These are phyloP conservation scores for Crotalus viridis DNA, from an alignment of 2,113 vertebrate genomes.

Conservation along the genomic window DNA sequence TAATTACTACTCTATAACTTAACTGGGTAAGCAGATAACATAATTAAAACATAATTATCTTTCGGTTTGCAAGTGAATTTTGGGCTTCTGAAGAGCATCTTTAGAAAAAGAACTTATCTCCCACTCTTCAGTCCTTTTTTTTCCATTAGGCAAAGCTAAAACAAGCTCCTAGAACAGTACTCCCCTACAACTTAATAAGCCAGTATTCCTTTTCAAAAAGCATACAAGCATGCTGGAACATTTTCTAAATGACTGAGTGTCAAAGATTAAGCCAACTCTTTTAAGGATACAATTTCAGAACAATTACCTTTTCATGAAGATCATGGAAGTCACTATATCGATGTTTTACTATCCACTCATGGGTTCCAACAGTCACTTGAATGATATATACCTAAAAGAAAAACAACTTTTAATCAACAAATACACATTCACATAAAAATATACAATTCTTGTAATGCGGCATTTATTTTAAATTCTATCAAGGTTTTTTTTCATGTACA, in stretches of 20 bases:
- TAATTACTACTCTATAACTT: neutral
- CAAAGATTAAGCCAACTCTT: neutral
- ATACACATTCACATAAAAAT: neutral
- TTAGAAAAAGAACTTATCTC: neutral
- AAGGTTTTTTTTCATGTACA: neutral
- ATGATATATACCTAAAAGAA: constrained; percentile 90
- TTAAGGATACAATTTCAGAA: neutral
- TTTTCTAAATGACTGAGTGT: neutral
- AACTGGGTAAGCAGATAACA: neutral
- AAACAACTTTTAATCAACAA: constrained; percentile 26
- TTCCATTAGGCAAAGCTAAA: neutral
- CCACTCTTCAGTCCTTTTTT: neutral
- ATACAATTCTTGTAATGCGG: neutral
- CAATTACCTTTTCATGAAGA: constrained; percentile 90
- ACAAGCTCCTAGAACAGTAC: neutral
- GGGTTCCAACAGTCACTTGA: constrained; percentile 83
- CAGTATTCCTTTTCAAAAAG: neutral
- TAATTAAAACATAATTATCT: neutral
- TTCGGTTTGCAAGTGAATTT: neutral
- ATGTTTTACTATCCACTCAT: constrained; percentile 93
- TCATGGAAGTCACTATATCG: constrained; percentile 97
- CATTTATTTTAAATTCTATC: neutral
- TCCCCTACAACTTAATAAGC: neutral
- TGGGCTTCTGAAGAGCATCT: neutral
- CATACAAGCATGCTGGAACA: neutral